Evolutionary conservation across 2,888 invertebrate species (phyloP).

Genomic region (Metopia argyrocephala): DNA sequence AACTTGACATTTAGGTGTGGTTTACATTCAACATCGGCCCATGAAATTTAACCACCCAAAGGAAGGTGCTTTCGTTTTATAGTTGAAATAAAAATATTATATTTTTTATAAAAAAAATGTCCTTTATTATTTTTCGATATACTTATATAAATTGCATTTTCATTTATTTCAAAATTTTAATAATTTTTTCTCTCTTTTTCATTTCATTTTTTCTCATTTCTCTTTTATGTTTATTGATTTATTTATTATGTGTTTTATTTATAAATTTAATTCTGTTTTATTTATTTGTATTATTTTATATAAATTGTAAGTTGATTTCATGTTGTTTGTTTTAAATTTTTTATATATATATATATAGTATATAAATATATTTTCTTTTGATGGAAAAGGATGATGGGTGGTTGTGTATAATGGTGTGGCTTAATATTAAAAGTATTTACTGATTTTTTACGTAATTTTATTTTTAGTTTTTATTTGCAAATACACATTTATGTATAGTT

Average conservation of each 20-base stretch:
- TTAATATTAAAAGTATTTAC: conserved; percentile 57
- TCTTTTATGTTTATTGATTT: neutral
- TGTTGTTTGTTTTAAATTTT: too few relatives aligned
- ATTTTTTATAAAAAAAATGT: conserved; percentile 45
- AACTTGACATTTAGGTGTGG: too few relatives aligned
- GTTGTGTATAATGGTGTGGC: conserved; percentile 35
- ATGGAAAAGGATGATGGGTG: neutral
- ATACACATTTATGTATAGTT: conserved; percentile 27
- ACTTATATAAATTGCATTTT: conserved; percentile 60
- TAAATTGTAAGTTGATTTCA: conserved; percentile 62
- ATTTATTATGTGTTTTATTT: conserved; percentile 50
- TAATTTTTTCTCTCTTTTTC: conserved; percentile 40
- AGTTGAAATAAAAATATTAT: neutral
- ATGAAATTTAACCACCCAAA: neutral
- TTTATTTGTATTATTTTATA: conserved; percentile 39
- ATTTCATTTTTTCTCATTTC: conserved; percentile 38
- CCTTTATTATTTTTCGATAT: conserved; percentile 60
- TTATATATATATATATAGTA: conserved; percentile 65
- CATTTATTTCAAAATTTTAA: conserved; percentile 62
- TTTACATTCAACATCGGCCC: too few relatives aligned
- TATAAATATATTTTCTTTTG: conserved; percentile 41
- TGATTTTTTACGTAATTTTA: conserved; percentile 14
- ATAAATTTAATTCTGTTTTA: conserved; percentile 47
- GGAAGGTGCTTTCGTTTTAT: neutral
- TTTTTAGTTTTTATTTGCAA: conserved; percentile 37